Conservation (phyloP, 2,113 vertebrate genomes). For the Pagrus major region DNA sequence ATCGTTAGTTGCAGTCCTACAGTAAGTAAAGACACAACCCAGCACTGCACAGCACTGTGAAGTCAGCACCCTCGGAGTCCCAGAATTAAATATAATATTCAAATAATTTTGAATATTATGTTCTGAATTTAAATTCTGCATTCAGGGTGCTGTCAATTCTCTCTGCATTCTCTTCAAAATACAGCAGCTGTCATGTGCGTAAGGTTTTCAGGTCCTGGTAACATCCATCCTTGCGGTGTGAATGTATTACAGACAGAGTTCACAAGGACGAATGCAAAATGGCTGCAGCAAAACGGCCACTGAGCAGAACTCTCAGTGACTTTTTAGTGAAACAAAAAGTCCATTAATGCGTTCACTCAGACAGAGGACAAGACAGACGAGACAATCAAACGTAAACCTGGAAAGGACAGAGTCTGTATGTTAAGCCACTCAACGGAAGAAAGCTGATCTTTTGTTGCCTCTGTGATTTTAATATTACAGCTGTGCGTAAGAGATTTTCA, state of each 20-base stretch:
- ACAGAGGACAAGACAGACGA: conserved; percentile 22
- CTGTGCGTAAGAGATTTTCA: neutral
- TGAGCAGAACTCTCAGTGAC: neutral
- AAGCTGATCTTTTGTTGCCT: conserved; percentile 1
- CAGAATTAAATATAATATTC: neutral
- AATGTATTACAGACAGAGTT: neutral
- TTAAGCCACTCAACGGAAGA: conserved; percentile 16
- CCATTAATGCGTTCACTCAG: neutral
- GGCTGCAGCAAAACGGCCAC: neutral
- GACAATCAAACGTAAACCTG: neutral
- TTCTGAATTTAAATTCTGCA: neutral
- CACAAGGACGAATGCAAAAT: conserved; percentile 2
- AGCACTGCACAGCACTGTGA: neutral
- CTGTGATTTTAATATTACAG: neutral
- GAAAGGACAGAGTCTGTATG: neutral
- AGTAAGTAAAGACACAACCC: too few relatives aligned
- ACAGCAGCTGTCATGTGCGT: neutral
- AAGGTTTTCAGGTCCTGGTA: neutral
- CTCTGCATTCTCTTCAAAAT: neutral
- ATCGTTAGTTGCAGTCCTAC: too few relatives aligned
- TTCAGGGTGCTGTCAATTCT: neutral
- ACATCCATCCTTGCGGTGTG: neutral
- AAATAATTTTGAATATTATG: neutral
- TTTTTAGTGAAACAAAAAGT: neutral
- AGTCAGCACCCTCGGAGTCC: neutral